Evolutionary conservation across 1,140 invertebrate genomes (phyloP), one percentile per base, ranked within the genome.

Genomic region (Drosophila mayri): DNA sequence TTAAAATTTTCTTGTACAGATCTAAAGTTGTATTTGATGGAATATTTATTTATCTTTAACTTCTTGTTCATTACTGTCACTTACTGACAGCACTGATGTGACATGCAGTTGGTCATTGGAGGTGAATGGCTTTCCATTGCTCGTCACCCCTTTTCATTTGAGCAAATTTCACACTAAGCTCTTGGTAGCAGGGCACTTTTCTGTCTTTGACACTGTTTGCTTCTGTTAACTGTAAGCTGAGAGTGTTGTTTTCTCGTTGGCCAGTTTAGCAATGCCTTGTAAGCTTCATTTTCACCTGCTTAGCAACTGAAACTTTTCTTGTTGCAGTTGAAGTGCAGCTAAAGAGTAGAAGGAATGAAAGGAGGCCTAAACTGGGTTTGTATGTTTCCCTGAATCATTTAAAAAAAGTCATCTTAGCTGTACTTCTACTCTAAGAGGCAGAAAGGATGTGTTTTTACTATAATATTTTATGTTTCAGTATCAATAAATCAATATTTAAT

Each of bases 131-230:
- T 63, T 58, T 38, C 60, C 37, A 38, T 40, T 28, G 20, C 22
- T 44, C 11, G 22, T 52, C 35, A 44, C 49, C 70, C 28, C 64
- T 47, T 43, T 57, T 71, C 79, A 75, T 66, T 79, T 86, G 68
- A 63, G 82, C 68, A 86, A 86, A 85, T 81, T 81, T 85, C 68
- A 63, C 78, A 82, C 78, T 77, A 80, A 84, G 72, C 65, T 70
- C 68, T 85, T 35, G 61, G 46, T 43, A 70, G 37, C 62, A 47
- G 78, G 68, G 14, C 67, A 70, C 63, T 74, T 46, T 43, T 38
- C 22, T 30, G 54, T 75, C 60, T 38, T 57, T 20, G 25, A 28
- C 25, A 37, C 12, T 41, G 49, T 28, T 44, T 43, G 30, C 10
- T 18, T 8, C 44, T 43, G 37, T 32, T 20, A 61, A 59, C 50